These are phyloP conservation scores for Channallabes apus DNA, from an alignment of 2,797 vertebrate genomes.

Conservation along the genomic window DNA sequence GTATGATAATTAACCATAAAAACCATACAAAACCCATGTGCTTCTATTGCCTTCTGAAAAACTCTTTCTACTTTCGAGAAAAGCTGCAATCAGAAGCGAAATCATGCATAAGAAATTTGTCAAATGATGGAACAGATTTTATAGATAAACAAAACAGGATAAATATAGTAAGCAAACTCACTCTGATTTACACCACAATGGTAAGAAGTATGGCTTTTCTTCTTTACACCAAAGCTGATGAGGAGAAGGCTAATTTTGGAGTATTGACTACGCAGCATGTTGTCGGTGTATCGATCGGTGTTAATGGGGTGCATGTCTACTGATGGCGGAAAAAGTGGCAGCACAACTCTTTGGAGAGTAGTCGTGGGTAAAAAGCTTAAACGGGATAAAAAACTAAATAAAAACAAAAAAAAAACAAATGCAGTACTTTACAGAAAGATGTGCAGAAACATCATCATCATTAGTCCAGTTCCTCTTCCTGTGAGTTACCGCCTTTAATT, in stretches of 20 bases:
- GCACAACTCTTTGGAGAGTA: conserved; percentile 16
- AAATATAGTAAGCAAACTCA: conserved; percentile 12
- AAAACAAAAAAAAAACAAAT: conserved; percentile 46
- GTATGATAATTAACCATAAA: neutral
- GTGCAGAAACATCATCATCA: neutral
- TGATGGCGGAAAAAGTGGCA: conserved; percentile 27
- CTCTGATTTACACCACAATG: neutral
- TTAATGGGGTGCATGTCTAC: conserved; percentile 33
- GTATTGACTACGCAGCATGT: conserved; percentile 13
- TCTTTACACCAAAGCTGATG: neutral
- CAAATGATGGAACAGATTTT: conserved; percentile 9
- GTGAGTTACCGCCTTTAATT: too few relatives aligned
- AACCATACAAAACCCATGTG: neutral
- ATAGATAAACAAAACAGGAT: conserved; percentile 11
- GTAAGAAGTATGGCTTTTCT: conserved; percentile 42
- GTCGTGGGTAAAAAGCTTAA: conserved; percentile 55
- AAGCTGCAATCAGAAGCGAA: conserved; percentile 26
- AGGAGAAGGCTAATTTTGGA: conserved; percentile 16
- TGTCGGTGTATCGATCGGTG: conserved; percentile 30
- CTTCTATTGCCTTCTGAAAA: neutral
- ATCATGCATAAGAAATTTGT: conserved; percentile 12
- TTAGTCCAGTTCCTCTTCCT: neutral
- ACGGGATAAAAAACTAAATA: conserved; percentile 16
- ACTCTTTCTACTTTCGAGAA: neutral
- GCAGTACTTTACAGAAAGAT: conserved; percentile 55